phyloP scores from a whole-genome alignment of 2,888 invertebrate species.

The Nycteola revayana region DNA sequence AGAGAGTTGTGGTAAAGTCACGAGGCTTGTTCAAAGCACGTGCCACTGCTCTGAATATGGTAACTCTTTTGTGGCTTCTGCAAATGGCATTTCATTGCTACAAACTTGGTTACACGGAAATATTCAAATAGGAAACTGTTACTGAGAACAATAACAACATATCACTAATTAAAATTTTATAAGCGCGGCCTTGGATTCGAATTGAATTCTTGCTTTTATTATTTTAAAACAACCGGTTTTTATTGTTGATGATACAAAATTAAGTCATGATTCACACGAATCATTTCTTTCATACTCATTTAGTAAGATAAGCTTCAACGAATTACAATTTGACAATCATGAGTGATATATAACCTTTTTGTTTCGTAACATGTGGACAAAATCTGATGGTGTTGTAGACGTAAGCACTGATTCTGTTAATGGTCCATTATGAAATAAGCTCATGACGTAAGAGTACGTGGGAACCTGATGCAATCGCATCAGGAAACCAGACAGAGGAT shows the following conservation, averaged over 20 bases:
- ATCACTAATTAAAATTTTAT: slow-evolving; percentile 13
- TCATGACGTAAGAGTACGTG: slow-evolving; percentile 64
- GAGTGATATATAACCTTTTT: slow-evolving; percentile 17
- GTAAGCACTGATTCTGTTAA: slow-evolving; percentile 49
- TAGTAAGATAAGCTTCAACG: neutral
- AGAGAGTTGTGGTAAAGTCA: slow-evolving; percentile 30
- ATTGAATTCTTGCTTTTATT: neutral
- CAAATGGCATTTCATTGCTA: slow-evolving; percentile 57
- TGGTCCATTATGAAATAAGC: slow-evolving; percentile 51
- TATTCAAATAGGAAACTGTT: slow-evolving; percentile 36
- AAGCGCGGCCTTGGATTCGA: slow-evolving; percentile 12
- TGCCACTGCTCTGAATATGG: slow-evolving; percentile 22
- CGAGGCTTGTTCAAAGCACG: slow-evolving; percentile 37
- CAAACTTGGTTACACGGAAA: slow-evolving; percentile 37
- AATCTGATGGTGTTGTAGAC: slow-evolving; percentile 45
- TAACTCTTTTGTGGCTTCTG: slow-evolving; percentile 61
- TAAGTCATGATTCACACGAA: too few relatives aligned
- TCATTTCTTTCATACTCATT: neutral
- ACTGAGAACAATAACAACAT: slow-evolving; percentile 35
- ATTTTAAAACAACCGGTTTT: slow-evolving; percentile 1
- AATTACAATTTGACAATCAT: neutral
- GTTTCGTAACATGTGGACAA: slow-evolving; percentile 46
- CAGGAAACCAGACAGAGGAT: slow-evolving; percentile 42
- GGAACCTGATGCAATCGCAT: slow-evolving; percentile 53
- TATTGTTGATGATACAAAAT: too few relatives aligned